Percentiles rank a stretch among this genome's conserved stretches.
Evolutionary conservation across 2,113 vertebrate species (phyloP).

Genomic region (Xenus cinereus): DNA sequence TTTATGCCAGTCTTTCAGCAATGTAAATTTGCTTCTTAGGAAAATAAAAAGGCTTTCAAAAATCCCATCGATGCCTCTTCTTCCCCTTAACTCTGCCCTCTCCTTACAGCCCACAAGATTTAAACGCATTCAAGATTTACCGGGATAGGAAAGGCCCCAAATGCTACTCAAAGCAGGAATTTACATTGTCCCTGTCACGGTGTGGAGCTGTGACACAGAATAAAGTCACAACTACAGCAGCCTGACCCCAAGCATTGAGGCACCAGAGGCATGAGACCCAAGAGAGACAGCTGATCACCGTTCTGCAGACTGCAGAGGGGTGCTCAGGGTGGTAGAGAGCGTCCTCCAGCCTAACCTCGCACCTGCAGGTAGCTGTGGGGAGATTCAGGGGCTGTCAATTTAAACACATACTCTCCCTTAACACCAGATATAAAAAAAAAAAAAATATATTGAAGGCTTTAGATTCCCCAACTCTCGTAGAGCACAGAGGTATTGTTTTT

Average conservation of each 20-base stretch:
- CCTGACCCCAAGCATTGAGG: rapidly evolving
- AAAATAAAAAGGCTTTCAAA: neutral
- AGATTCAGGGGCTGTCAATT: neutral
- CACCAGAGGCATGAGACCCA: neutral
- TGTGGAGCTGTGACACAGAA: neutral
- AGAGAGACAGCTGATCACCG: neutral
- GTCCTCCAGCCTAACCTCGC: neutral
- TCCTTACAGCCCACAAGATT: neutral
- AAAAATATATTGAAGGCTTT: neutral
- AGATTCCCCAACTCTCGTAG: neutral
- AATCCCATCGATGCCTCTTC: neutral
- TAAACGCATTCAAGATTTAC: neutral
- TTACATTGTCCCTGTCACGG: neutral
- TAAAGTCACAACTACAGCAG: neutral
- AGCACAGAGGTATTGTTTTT: neutral
- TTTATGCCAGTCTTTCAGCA: neutral
- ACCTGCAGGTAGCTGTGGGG: neutral
- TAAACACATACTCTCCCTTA: neutral
- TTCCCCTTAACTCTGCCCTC: neutral
- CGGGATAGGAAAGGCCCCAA: neutral
- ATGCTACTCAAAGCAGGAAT: neutral
- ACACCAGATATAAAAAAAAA: neutral
- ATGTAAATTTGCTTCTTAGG: neutral
- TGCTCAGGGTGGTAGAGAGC: neutral
- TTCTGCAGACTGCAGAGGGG: neutral